These are phyloP conservation scores for Ooceraea biroi DNA, from an alignment of 1,140 invertebrate species.

Conservation along the genomic window DNA sequence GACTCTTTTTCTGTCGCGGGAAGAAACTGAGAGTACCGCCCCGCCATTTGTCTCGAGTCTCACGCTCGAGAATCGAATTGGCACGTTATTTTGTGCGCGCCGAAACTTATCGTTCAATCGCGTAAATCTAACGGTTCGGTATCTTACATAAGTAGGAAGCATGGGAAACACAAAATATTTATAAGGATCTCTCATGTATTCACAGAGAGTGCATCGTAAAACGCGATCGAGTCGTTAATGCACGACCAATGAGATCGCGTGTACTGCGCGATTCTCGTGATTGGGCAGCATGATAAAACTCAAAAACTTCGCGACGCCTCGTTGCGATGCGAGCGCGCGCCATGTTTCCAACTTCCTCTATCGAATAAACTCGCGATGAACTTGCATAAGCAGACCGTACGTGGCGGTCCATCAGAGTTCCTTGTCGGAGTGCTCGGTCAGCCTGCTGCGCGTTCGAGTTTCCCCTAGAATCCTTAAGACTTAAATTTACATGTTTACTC, in stretches of 20 bases:
- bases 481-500: neutral
- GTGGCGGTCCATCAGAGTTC: conserved; percentile 19
- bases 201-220: neutral
- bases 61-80: conserved; percentile 36
- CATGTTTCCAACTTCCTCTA: conserved; percentile 19
- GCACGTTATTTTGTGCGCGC: neutral
- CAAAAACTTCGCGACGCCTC: conserved; percentile 32
- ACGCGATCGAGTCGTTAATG: neutral
- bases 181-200: neutral
- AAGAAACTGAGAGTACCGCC: conserved; percentile 49
- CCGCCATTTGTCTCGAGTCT: conserved; percentile 41
- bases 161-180: neutral
- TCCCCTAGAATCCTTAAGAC: neutral
- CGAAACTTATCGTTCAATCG: conserved; percentile 10
- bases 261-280: neutral
- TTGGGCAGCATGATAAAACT: neutral
- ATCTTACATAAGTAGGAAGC: neutral
- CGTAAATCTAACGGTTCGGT: conserved; percentile 1
- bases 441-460: neutral
- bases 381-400: conserved; percentile 44
- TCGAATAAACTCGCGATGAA: conserved; percentile 15
- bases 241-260: neutral
- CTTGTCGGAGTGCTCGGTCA: neutral
- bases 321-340: conserved; percentile 7
- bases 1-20: conserved; percentile 40